Conservation (phyloP, 2,113 vertebrate species). For the Tupaia tana region DNA sequence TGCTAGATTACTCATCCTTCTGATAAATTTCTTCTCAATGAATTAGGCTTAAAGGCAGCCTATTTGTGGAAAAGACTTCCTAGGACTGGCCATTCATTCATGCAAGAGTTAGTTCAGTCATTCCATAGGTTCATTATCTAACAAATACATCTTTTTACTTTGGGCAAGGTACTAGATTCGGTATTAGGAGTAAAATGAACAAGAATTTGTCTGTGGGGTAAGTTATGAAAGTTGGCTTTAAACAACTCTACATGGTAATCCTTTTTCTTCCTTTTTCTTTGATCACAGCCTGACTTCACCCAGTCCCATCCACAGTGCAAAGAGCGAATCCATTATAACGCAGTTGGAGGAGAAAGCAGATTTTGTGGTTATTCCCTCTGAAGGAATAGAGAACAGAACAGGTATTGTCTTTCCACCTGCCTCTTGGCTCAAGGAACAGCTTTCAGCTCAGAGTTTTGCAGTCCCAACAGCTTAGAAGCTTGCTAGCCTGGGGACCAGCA, state of each 20-base stretch:
- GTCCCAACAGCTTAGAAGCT: neutral
- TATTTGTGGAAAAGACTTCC: constrained; percentile 17
- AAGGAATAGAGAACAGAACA: constrained; percentile 86
- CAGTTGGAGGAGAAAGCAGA: constrained; percentile 88
- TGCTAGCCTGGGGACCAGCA: no score
- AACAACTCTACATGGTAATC: neutral
- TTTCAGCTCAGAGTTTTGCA: neutral
- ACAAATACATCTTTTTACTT: constrained; percentile 4
- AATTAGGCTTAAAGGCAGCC: constrained; percentile 44
- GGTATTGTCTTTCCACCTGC: constrained; percentile 76
- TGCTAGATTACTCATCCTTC: neutral
- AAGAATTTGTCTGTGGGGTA: constrained; percentile 33
- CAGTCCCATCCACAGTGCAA: constrained; percentile 91
- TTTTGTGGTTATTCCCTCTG: constrained; percentile 85
- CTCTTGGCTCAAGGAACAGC: neutral
- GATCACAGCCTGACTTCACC: constrained; percentile 89
- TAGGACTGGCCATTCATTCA: neutral
- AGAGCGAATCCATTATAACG: constrained; percentile 86
- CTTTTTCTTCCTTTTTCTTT: constrained; percentile 66
- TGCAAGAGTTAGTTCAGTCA: constrained; percentile 42
- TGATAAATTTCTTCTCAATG: constrained; percentile 13
- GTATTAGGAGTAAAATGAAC: constrained; percentile 14
- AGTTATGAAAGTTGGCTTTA: constrained; percentile 18
- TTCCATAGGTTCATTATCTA: neutral
- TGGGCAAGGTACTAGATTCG: neutral